Percentiles rank a stretch among this genome's conserved stretches.
These are phyloP conservation scores for Linepithema humile DNA, from an alignment of 1,140 invertebrate genomes.

Conservation along the genomic window DNA sequence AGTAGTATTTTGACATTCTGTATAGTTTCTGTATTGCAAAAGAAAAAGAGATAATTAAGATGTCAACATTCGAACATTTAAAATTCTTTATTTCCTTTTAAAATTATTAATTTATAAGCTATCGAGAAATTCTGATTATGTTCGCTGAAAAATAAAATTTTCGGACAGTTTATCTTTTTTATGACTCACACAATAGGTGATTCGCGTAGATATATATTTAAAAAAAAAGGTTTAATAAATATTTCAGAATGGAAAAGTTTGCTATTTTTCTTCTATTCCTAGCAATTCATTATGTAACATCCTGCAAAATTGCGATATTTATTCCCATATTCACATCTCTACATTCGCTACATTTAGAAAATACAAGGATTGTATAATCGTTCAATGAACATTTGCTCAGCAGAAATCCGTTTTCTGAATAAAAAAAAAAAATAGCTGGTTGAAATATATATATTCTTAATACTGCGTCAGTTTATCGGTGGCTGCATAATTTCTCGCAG, in stretches of 20 bases:
- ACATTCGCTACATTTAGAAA: too few species aligned
- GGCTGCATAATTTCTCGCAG: too few species aligned
- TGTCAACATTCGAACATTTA: constrained; percentile 11
- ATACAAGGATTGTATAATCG: too few species aligned
- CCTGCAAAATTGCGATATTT: constrained; percentile 4
- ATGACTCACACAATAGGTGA: constrained; percentile 24
- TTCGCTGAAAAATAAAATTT: constrained; percentile 29
- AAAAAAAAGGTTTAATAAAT: constrained; percentile 56
- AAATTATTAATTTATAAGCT: constrained; percentile 40
- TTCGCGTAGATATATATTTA: constrained; percentile 47
- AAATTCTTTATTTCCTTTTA: not conserved
- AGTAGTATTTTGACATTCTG: constrained; percentile 55
- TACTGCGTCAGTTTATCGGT: too few species aligned
- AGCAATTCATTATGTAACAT: not conserved
- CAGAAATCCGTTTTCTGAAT: too few species aligned
- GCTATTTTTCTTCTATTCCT: not conserved
- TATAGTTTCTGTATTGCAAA: constrained; percentile 35
- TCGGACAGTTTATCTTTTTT: constrained; percentile 37
- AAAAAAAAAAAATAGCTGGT: too few species aligned
- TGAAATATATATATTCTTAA: too few species aligned
- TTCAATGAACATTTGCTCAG: too few species aligned
- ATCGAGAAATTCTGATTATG: not conserved
- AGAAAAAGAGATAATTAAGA: not conserved
- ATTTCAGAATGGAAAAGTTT: constrained; percentile 28
- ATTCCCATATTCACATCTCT: constrained; percentile 6